phyloP scores from a whole-genome alignment of 2,113 vertebrate species.

The Nettapus auritus region DNA sequence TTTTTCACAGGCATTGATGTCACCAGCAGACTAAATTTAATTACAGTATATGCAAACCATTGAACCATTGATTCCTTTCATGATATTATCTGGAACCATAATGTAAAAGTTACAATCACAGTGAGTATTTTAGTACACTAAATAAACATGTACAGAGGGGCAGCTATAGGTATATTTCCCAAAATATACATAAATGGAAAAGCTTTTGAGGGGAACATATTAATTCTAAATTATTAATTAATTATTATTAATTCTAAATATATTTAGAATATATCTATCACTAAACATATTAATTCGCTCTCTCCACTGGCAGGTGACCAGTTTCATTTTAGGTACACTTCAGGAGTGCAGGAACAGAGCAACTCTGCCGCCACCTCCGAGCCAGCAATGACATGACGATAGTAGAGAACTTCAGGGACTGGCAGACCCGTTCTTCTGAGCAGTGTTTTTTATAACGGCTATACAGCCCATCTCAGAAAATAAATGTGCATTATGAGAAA shows the following conservation, averaged over 20 bases:
- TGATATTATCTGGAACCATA: background rate
- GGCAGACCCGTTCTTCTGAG: background rate
- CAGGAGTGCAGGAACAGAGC: background rate
- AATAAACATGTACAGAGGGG: background rate
- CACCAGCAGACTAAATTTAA: slow-evolving; percentile 55
- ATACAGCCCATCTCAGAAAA: background rate
- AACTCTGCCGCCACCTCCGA: background rate
- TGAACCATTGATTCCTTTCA: slow-evolving; percentile 39
- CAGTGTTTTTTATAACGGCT: background rate
- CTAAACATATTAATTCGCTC: background rate
- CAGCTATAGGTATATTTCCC: background rate
- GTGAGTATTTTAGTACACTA: slow-evolving; percentile 17
- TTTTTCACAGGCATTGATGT: slow-evolving; percentile 61
- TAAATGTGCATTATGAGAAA: background rate
- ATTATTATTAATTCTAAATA: too few relatives aligned
- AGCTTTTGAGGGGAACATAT: background rate
- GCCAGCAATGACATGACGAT: background rate
- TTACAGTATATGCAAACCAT: slow-evolving; percentile 40
- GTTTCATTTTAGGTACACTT: background rate
- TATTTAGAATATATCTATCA: too few relatives aligned
- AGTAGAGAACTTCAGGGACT: background rate
- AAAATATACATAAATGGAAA: background rate
- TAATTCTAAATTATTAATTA: too few relatives aligned
- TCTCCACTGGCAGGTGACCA: background rate
- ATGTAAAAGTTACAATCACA: slow-evolving; percentile 2